phyloP scores from a whole-genome alignment of 2,113 vertebrate species.

The Pterocles gutturalis region DNA sequence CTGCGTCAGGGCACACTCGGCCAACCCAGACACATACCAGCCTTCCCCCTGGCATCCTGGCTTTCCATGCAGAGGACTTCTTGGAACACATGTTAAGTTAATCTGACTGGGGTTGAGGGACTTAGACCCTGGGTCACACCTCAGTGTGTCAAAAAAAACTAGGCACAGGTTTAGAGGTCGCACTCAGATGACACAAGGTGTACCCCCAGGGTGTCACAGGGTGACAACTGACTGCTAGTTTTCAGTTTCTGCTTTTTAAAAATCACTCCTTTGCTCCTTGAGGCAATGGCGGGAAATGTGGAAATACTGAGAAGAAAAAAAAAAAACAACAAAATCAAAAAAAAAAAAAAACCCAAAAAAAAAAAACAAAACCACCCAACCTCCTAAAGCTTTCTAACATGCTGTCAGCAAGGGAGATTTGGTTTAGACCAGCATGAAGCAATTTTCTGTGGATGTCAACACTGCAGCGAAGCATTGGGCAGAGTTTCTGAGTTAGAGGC shows the following conservation, averaged over 20 bases:
- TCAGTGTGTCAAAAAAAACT: background rate
- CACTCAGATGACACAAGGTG: background rate
- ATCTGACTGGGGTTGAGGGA: rapidly evolving
- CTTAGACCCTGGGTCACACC: background rate
- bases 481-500: background rate
- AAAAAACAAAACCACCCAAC: too few relatives aligned
- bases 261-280: background rate
- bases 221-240: background rate
- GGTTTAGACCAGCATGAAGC: background rate
- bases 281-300: background rate
- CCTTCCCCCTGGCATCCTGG: background rate
- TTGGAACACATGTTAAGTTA: background rate
- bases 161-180: background rate
- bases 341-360: background rate
- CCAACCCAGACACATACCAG: background rate
- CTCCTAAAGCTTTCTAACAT: background rate
- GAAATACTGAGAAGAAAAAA: too few relatives aligned
- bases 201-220: background rate
- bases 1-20: background rate
- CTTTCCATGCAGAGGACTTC: background rate
- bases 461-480: background rate
- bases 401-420: background rate
- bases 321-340: too few relatives aligned
- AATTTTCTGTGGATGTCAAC: background rate
- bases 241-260: background rate